Evolutionary conservation across 2,113 vertebrate genomes (phyloP).

Genomic region (Mirza zaza): DNA sequence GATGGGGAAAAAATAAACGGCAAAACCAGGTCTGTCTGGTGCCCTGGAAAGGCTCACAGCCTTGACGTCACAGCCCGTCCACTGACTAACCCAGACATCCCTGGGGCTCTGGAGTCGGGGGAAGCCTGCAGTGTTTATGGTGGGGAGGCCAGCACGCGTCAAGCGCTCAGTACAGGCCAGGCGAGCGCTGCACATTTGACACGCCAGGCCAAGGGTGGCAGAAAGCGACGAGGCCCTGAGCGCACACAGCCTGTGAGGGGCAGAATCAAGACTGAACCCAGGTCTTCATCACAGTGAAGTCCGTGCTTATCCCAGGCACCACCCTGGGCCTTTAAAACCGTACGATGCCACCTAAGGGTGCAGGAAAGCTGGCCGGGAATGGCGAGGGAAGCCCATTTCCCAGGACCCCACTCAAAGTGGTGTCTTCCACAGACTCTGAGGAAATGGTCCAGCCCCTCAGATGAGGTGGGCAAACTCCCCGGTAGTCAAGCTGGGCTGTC

Average conservation of each 20-base stretch:
- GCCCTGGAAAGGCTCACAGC: neutral
- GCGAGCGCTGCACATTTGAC: rapidly evolving
- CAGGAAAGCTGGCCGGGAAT: no score
- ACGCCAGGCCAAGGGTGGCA: neutral
- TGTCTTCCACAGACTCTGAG: neutral
- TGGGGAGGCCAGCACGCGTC: rapidly evolving
- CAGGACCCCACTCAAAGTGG: neutral
- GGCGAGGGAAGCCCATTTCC: rapidly evolving
- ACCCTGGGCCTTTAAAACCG: neutral
- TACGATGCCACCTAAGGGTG: rapidly evolving
- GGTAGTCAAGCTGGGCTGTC: neutral
- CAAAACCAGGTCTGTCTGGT: neutral
- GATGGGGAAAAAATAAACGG: neutral
- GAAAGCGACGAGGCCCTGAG: neutral
- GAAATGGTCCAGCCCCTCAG: rapidly evolving
- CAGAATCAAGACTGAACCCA: neutral
- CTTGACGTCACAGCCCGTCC: neutral
- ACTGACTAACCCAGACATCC: neutral
- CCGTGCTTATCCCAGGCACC: rapidly evolving
- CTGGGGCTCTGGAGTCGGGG: neutral
- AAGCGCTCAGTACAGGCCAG: rapidly evolving
- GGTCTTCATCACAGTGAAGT: neutral
- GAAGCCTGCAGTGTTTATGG: neutral
- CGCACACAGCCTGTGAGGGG: neutral
- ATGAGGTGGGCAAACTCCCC: neutral